A percentile compares a stretch with the other conserved stretches of the same genome.
These are phyloP conservation scores for Heterocephalus glaber DNA, from an alignment of 2,113 vertebrate genomes.

Conservation along the genomic window DNA sequence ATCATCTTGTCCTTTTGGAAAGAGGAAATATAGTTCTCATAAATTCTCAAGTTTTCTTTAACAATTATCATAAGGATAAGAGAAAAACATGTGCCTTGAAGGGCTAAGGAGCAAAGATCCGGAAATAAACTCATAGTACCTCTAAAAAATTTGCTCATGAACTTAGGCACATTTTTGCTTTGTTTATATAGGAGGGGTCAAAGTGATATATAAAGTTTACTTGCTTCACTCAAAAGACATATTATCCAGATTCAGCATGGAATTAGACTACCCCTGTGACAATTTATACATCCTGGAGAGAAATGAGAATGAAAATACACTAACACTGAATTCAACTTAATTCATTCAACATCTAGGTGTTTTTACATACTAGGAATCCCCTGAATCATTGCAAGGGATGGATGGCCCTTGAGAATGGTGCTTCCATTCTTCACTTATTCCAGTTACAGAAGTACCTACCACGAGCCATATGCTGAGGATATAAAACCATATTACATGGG, in stretches of 20 bases:
- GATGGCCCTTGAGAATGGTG: neutral
- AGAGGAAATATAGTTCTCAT: constrained; percentile 30
- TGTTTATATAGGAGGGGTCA: neutral
- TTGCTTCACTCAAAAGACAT: neutral
- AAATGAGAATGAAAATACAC: constrained; percentile 33
- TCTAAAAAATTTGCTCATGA: constrained; percentile 19
- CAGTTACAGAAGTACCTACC: constrained; percentile 27
- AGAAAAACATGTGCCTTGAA: constrained; percentile 50
- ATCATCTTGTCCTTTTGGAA: constrained; percentile 9
- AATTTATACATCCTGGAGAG: neutral
- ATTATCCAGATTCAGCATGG: neutral
- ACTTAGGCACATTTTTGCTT: neutral
- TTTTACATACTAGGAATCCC: constrained; percentile 20
- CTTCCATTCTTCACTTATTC: constrained; percentile 31
- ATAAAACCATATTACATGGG: constrained; percentile 4
- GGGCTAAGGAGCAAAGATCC: neutral
- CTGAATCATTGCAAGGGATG: neutral
- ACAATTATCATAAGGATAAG: neutral
- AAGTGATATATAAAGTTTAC: neutral
- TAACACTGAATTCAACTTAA: constrained; percentile 51
- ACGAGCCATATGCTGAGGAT: neutral
- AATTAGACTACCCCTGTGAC: constrained; percentile 4
- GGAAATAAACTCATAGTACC: constrained; percentile 13
- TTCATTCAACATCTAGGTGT: constrained; percentile 46
- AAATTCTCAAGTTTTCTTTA: constrained; percentile 34